These are phyloP conservation scores for Leptinotarsa defecta DNA, from an alignment of 1,140 invertebrate genomes.

Conservation along the genomic window DNA sequence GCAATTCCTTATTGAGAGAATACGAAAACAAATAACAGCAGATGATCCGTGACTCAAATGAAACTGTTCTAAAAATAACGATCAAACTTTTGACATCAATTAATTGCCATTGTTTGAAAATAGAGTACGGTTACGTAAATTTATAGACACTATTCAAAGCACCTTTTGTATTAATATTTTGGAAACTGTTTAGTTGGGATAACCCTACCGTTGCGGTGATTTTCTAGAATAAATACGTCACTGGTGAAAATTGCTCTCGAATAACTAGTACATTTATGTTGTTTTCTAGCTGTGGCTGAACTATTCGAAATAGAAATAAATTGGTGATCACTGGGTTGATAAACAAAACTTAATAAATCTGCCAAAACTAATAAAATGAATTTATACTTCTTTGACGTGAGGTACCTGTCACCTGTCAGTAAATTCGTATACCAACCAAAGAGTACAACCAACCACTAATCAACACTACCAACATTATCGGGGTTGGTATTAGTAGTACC, in stretches of 20 bases:
- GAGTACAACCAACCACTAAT: too few species aligned
- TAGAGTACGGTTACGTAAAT: background rate
- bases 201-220: background rate
- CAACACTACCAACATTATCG: too few species aligned
- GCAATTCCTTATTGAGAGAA: background rate
- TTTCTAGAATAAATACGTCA: conserved; percentile 21
- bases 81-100: background rate
- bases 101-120: background rate
- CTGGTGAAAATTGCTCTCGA: background rate
- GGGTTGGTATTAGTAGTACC: too few species aligned
- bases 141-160: background rate
- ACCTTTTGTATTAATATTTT: background rate
- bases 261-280: background rate
- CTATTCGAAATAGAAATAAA: background rate
- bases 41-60: background rate
- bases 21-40: background rate
- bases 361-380: background rate
- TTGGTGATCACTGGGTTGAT: background rate
- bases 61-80: conserved; percentile 2
- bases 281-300: background rate
- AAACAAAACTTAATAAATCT: background rate
- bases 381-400: background rate
- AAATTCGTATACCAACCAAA: too few species aligned
- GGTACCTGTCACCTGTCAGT: too few species aligned
- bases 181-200: background rate